A percentile compares a stretch with the other conserved stretches of the same genome.
Evolutionary conservation across 2,888 invertebrate genomes (phyloP).

Genomic region (Lysandra bellargus): DNA sequence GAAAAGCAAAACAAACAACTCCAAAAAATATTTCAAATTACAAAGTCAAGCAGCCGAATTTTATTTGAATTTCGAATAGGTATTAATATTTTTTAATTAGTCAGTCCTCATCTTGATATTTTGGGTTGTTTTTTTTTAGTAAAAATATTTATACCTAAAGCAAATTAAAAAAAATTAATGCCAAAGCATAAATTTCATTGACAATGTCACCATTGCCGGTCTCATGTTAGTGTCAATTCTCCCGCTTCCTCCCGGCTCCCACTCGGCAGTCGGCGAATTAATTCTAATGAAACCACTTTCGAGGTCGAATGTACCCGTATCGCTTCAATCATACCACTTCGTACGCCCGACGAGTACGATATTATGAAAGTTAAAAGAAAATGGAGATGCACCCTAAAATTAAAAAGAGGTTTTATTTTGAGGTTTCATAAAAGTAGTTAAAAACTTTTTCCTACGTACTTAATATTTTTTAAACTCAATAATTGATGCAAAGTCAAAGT

Average conservation of each 20-base stretch:
- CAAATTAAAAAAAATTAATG: neutral
- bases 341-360: neutral
- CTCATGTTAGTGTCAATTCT: conserved; percentile 69
- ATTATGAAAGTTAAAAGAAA: neutral
- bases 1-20: neutral
- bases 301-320: conserved; percentile 56
- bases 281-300: conserved; percentile 65
- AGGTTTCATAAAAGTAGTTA: too few relatives aligned
- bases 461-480: neutral
- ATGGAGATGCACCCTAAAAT: neutral
- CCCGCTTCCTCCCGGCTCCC: conserved; percentile 69
- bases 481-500: neutral
- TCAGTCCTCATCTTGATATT: neutral
- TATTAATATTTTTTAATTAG: neutral
- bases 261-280: conserved; percentile 59
- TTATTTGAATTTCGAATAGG: neutral
- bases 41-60: neutral
- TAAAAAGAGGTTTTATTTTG: neutral
- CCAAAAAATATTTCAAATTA: too few relatives aligned
- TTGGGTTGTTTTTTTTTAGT: too few relatives aligned
- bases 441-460: too few relatives aligned
- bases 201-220: conserved; percentile 42
- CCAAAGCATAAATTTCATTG: neutral
- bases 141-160: neutral
- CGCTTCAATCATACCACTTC: conserved; percentile 34